These are phyloP conservation scores for Recurvirostra avosetta DNA, from an alignment of 2,113 vertebrate species.

Conservation along the genomic window DNA sequence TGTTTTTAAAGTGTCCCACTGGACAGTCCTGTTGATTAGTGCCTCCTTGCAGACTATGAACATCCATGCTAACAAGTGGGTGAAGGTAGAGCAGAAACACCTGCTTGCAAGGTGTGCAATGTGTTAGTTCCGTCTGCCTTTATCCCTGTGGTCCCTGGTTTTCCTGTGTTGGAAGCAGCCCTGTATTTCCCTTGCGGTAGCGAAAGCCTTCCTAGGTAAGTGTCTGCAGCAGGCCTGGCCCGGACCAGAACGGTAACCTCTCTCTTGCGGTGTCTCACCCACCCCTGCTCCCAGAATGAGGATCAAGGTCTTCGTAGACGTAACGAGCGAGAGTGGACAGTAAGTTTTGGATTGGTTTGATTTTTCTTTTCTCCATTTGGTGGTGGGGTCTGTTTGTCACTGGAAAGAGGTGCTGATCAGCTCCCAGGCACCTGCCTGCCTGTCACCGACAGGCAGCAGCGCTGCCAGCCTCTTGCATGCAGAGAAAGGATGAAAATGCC, in stretches of 20 bases:
- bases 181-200: slow-evolving; percentile 35
- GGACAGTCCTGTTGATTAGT: background rate
- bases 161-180: slow-evolving; percentile 16
- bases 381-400: background rate
- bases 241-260: background rate
- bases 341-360: slow-evolving; percentile 71
- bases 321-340: slow-evolving; percentile 80
- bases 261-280: slow-evolving; percentile 57
- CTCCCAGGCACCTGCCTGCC: background rate
- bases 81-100: background rate
- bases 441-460: background rate
- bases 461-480: background rate
- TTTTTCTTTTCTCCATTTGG: background rate
- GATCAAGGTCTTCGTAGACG: slow-evolving; percentile 84
- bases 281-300: slow-evolving; percentile 76
- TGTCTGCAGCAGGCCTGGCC: background rate
- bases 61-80: background rate
- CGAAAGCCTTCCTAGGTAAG: background rate
- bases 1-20: background rate
- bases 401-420: background rate
- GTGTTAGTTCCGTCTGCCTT: background rate
- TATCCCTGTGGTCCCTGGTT: background rate
- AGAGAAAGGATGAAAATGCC: background rate
- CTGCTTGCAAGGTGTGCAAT: too few species aligned
- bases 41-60: background rate